Evolutionary conservation across 2,888 invertebrate species (phyloP).

Genomic region (Glaucopsyche alexis): DNA sequence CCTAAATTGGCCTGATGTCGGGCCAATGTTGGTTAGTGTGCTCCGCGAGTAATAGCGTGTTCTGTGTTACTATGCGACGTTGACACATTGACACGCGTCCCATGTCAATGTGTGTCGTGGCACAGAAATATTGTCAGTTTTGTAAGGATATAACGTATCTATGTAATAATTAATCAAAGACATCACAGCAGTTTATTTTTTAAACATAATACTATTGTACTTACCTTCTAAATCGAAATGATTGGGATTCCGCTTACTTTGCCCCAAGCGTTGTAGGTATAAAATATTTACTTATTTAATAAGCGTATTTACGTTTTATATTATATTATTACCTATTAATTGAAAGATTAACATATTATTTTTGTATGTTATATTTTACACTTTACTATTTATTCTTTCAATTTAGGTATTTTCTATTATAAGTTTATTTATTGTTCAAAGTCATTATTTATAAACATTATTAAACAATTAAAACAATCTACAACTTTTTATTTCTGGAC

Average conservation of each 20-base stretch:
- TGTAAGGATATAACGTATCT: too few relatives aligned
- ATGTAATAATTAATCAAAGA: too few relatives aligned
- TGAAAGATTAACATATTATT: not conserved
- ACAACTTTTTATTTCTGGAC: not conserved
- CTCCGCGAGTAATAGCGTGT: too few relatives aligned
- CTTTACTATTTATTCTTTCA: not conserved
- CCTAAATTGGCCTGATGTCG: too few relatives aligned
- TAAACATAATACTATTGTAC: too few relatives aligned
- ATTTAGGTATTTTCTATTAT: not conserved
- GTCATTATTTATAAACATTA: slow-evolving; percentile 7
- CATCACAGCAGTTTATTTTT: not conserved
- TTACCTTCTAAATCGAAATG: too few relatives aligned
- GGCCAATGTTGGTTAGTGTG: too few relatives aligned
- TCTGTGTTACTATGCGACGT: too few relatives aligned
- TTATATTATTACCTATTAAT: not conserved
- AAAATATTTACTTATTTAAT: not conserved
- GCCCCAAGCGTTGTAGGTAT: not conserved
- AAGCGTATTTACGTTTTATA: not conserved
- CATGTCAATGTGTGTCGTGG: too few relatives aligned
- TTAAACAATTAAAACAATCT: not conserved
- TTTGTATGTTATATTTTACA: slow-evolving; percentile 1
- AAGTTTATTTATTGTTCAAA: not conserved
- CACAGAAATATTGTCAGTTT: too few relatives aligned
- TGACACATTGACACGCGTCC: too few relatives aligned
- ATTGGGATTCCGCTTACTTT: not conserved